Percentiles rank a stretch among this genome's conserved stretches.
Evolutionary conservation across 2,113 vertebrate species (phyloP).

Genomic region (Sylvilagus bachmani): DNA sequence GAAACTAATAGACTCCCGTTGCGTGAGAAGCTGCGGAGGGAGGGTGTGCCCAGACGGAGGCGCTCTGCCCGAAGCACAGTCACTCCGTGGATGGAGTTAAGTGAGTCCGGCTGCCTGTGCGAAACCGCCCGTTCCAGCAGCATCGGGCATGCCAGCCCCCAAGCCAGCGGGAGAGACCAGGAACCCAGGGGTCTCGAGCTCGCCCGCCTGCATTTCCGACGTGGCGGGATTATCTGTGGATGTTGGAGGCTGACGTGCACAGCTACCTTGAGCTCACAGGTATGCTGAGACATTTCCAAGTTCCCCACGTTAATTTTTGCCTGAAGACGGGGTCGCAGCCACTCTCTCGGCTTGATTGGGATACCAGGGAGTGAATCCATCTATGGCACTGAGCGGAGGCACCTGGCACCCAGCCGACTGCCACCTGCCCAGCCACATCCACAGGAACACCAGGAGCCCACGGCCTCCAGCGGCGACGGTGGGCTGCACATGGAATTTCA

Average conservation of each 20-base stretch:
- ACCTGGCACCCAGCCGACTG: neutral
- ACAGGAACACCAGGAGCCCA: neutral
- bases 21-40: slow-evolving; percentile 71
- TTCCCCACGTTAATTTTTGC: slow-evolving; percentile 61
- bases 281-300: neutral
- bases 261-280: neutral
- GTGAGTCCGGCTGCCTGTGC: slow-evolving; percentile 62
- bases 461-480: no score
- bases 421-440: neutral
- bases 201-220: neutral
- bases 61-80: slow-evolving; percentile 85
- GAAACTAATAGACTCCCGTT: slow-evolving; percentile 80
- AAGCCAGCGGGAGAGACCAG: neutral
- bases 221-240: neutral
- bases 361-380: neutral
- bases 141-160: neutral
- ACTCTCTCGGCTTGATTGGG: neutral
- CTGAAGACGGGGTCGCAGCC: neutral
- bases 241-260: neutral
- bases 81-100: slow-evolving; percentile 77
- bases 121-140: slow-evolving; percentile 68
- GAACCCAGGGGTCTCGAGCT: slow-evolving; percentile 67
- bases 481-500: neutral
- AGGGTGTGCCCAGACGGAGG: slow-evolving; percentile 84
- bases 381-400: neutral